Base-by-base conservation (phyloP, 2,888 invertebrate genomes). In the Pterobdella sp. region DNA sequence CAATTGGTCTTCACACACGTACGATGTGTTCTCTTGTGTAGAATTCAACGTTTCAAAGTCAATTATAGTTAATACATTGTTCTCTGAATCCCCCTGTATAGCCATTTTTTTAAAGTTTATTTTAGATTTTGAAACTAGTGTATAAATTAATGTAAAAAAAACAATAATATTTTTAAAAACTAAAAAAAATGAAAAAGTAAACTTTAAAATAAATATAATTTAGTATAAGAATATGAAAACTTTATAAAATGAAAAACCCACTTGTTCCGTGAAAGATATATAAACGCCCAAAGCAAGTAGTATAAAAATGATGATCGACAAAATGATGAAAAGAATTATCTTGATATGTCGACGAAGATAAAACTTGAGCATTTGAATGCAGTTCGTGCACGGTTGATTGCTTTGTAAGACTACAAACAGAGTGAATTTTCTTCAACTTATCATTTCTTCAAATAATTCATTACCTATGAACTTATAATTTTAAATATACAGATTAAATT, bases 1-100 rank as follows among this genome's bases (percentile, higher is more conserved):
- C 49, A 69, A 32, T n/a, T 32, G 49, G 29, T 69, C 36, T 3
- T 3, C n/a, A 26, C 69, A 69, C 10, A 34, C n/a, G 67, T 42
- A 14, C 49, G 49, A 42, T 14, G 49, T 42, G 49, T 42, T 42
- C 22, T n/a, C n/a, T n/a, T n/a, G n/a, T n/a, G n/a, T n/a, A n/a
- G n/a, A n/a, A n/a, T n/a, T n/a, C n/a, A n/a, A n/a, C n/a, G n/a
- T n/a, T n/a, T n/a, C n/a, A n/a, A n/a, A n/a, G n/a, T n/a, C n/a
- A n/a, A n/a, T n/a, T n/a, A n/a, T n/a, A n/a, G n/a, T n/a, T n/a
- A n/a, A n/a, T n/a, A n/a, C n/a, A n/a, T n/a, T n/a, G n/a, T n/a
- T n/a, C n/a, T n/a, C n/a, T n/a, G n/a, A n/a, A n/a, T n/a, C n/a
- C n/a, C n/a, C n/a, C n/a, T n/a, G n/a, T n/a, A n/a, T n/a, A n/a